phyloP scores from a whole-genome alignment of 2,113 vertebrate species.

The Oenanthe melanoleuca region DNA sequence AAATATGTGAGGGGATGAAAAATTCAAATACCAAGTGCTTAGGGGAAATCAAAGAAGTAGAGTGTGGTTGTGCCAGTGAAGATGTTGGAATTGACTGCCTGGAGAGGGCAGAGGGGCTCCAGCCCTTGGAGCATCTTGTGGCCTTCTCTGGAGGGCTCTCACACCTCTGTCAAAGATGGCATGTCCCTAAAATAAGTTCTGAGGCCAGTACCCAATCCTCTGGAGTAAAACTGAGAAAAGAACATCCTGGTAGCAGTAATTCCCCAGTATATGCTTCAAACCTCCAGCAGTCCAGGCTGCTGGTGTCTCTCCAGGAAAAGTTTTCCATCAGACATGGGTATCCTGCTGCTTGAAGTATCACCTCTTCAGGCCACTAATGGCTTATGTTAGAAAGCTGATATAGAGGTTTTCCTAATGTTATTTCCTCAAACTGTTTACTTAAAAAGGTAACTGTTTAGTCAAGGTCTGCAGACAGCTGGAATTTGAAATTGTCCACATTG shows the following conservation, averaged over 20 bases:
- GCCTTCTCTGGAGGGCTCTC: not conserved
- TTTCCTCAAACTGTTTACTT: not conserved
- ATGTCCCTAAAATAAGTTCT: not conserved
- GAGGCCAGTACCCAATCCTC: not conserved
- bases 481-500: not conserved
- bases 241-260: not conserved
- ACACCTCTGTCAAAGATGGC: not conserved
- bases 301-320: not conserved
- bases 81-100: not conserved
- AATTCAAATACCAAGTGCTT: not conserved
- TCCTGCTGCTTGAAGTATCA: not conserved
- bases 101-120: not conserved
- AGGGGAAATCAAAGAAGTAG: not conserved
- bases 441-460: not conserved
- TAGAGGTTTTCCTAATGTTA: not conserved
- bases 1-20: not conserved
- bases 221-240: not conserved
- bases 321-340: not conserved
- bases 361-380: not conserved
- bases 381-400: not conserved
- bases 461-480: not conserved
- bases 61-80: not conserved
- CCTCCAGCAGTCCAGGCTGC: not conserved
- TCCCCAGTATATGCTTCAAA: not conserved
- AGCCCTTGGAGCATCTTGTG: not conserved